Conservation (phyloP, 2,888 invertebrate genomes). For the Brenthis hecate region DNA sequence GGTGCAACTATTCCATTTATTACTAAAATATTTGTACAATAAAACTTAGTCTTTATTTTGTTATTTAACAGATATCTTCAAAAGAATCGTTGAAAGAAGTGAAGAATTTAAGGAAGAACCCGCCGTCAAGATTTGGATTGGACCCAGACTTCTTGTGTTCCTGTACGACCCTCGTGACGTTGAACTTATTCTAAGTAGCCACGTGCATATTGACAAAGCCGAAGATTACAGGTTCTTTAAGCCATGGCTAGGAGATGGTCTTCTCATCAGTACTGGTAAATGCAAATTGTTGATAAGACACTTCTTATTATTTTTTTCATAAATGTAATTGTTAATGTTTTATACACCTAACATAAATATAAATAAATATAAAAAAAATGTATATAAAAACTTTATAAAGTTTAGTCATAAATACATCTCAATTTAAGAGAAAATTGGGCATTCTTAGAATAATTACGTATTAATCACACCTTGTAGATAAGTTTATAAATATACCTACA, state of each 20-base stretch:
- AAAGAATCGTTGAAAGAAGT: conserved; percentile 80
- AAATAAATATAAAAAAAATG: too few species aligned
- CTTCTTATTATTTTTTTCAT: not conserved
- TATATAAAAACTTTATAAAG: too few species aligned
- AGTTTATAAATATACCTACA: not conserved
- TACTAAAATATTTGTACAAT: not conserved
- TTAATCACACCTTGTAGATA: not conserved
- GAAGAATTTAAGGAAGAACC: conserved; percentile 77
- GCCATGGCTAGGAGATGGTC: conserved; percentile 92
- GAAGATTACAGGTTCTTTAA: conserved; percentile 90
- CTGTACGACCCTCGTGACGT: conserved; percentile 89
- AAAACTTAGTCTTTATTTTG: not conserved
- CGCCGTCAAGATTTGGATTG: conserved; percentile 88
- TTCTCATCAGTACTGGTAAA: conserved; percentile 89
- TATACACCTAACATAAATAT: not conserved
- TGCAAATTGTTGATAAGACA: conserved; percentile 19
- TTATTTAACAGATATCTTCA: conserved; percentile 85
- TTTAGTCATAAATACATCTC: too few species aligned
- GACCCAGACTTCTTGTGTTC: conserved; percentile 88
- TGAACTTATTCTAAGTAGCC: conserved; percentile 89
- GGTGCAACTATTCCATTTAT: too few species aligned
- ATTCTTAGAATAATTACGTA: too few species aligned
- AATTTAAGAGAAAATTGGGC: too few species aligned
- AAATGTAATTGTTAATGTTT: not conserved
- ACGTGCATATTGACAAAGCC: conserved; percentile 91